phyloP scores from a whole-genome alignment of 2,888 invertebrate genomes.

The Sinotaia quadrata region DNA sequence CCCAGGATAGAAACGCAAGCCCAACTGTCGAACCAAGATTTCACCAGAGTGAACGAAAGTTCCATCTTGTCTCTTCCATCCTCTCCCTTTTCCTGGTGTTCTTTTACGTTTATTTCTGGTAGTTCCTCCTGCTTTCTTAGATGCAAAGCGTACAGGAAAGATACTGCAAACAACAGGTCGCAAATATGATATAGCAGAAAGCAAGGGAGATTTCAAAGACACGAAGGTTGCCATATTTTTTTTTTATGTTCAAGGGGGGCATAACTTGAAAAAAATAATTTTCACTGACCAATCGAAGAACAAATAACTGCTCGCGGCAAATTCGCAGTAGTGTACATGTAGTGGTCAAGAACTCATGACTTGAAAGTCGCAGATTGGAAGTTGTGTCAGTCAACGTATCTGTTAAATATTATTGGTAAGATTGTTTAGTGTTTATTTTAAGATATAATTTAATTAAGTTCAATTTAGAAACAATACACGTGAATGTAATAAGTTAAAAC shows the following conservation, averaged over 20 bases:
- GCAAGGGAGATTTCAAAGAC: constrained; percentile 19
- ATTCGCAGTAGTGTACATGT: too few species aligned
- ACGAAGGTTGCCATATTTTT: constrained; percentile 23
- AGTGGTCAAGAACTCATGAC: too few species aligned
- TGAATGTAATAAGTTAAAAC: too few species aligned
- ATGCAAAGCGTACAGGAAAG: constrained; percentile 41
- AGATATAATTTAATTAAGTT: too few species aligned
- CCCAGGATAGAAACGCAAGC: constrained; percentile 68
- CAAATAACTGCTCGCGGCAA: constrained; percentile 19
- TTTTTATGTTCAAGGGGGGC: constrained; percentile 9
- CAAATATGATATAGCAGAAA: constrained; percentile 4
- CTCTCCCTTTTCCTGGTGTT: constrained; percentile 53
- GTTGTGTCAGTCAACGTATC: too few species aligned
- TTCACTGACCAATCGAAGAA: constrained; percentile 4
- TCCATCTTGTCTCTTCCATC: constrained; percentile 62
- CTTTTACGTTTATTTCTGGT: constrained; percentile 50
- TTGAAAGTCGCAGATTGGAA: too few species aligned
- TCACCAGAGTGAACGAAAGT: constrained; percentile 67
- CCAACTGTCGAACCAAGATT: constrained; percentile 62
- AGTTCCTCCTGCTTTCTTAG: constrained; percentile 54
- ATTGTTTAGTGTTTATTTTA: too few species aligned
- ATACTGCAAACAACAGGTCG: constrained; percentile 14
- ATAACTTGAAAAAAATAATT: background rate
- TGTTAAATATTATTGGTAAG: too few species aligned
- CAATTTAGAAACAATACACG: too few species aligned